phyloP scores from a whole-genome alignment of 1,140 invertebrate species.

The Drosophila chauvacae region DNA sequence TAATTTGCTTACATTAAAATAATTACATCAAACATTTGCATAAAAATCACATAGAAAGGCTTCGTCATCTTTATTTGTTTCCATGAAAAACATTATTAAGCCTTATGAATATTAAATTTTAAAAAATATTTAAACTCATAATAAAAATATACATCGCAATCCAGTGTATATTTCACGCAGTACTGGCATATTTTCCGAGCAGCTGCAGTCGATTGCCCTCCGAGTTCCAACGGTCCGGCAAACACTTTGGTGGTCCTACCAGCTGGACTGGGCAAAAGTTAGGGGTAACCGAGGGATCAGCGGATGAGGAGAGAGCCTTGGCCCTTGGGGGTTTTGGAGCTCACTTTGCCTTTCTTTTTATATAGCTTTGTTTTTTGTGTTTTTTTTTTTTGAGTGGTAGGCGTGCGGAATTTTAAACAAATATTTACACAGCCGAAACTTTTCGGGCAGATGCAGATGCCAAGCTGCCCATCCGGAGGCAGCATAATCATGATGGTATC shows the following conservation, averaged over 20 bases:
- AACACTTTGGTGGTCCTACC: conserved; percentile 62
- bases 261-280: conserved; percentile 15
- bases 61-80: not conserved
- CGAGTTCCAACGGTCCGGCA: conserved; percentile 47
- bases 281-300: conserved; percentile 18
- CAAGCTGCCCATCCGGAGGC: conserved; percentile 43
- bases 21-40: not conserved
- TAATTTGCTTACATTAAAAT: not conserved
- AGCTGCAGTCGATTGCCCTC: conserved; percentile 52
- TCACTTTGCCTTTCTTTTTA: conserved; percentile 19
- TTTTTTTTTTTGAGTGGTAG: conserved; percentile 35
- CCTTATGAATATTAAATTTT: not conserved
- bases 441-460: conserved; percentile 50
- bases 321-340: conserved; percentile 45
- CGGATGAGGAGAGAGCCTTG: conserved; percentile 4
- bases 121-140: too few species aligned
- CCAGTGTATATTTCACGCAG: conserved; percentile 31
- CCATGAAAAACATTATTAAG: too few species aligned
- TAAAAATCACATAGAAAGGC: too few species aligned
- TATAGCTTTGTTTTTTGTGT: not conserved
- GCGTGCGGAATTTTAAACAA: conserved; percentile 80
- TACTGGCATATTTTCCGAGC: conserved; percentile 72
- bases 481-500: conserved; percentile 51
- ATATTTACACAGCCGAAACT: conserved; percentile 75
- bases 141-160: conserved; percentile 4